Evolutionary conservation across 2,113 vertebrate species (phyloP), one percentile per base, ranked within the genome.

Genomic region (Alectura lathami): DNA sequence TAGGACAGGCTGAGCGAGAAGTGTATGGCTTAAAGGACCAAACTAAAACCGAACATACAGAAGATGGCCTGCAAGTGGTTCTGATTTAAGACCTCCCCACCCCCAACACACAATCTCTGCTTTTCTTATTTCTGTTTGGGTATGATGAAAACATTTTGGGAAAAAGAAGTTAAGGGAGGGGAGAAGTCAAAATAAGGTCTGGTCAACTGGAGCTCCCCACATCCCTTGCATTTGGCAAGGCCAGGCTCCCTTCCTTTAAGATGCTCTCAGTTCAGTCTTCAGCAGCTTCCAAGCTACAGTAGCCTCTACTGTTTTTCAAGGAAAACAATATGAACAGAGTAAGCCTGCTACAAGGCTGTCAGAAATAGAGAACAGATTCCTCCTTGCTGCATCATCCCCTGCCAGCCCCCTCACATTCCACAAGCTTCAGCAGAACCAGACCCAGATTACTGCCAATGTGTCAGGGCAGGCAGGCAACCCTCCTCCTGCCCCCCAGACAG

Each of bases 71-170:
- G 13, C 17, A n/a, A 47, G 24, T 6, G 7, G 9, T 68, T 20
- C 29, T 32, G 75, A 45, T 17, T 88, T 30, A 42, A 56, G 45
- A 59, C 3, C 53, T 24, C 53, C 10, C 60, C n/a, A n/a, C n/a
- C n/a, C n/a, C n/a, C n/a, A n/a, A n/a, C n/a, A n/a, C n/a, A 56
- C 51, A 40, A 43, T 2, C 16, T 10, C 1, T 47, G 20, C 29
- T 87, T 63, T 57, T 48, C 48, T 73, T 13, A 18, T 30, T 43
- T 38, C 45, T 66, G 13, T 22, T 43, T 36, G 68, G 45, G 51
- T 11, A 57, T 0, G 2, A 56, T 4, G 7, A 64, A 9, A 76
- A 11, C 10, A 15, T 2, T 14, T 30, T 22, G 10, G 29, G 38
- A 40, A 53, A 14, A 3, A 54, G 36, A 64, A 42, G 62, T 21